A percentile compares a stretch with the other conserved stretches of the same genome.
Conservation (phyloP, 92 coral and sea anemone genomes). For the Porites divaricata region DNA sequence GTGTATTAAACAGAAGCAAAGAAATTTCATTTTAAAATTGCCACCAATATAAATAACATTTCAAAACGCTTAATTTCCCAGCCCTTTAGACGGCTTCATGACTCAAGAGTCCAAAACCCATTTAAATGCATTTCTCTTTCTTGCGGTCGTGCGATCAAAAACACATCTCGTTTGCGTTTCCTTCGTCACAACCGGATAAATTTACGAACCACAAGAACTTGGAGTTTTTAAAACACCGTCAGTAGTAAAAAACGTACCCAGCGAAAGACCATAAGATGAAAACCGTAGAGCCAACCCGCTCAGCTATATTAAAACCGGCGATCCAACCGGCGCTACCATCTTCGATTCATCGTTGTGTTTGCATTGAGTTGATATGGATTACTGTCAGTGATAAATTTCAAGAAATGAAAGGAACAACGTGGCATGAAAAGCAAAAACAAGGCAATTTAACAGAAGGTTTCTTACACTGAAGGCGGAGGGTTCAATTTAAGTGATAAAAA, state of each 20-base stretch:
- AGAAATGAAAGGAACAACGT: slow-evolving; percentile 6
- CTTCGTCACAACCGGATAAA: neutral
- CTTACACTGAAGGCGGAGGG: neutral
- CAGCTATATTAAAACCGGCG: slow-evolving; percentile 2
- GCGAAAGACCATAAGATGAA: neutral
- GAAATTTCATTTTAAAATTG: neutral
- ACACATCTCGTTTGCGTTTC: neutral
- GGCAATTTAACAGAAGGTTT: neutral
- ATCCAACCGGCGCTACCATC: slow-evolving; percentile 23
- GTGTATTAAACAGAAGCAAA: slow-evolving; percentile 6
- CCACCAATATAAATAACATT: neutral
- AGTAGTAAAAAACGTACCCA: neutral
- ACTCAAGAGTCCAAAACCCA: slow-evolving; percentile 12
- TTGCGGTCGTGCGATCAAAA: slow-evolving; percentile 45
- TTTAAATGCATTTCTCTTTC: neutral
- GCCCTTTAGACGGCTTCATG: neutral
- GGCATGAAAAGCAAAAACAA: neutral
- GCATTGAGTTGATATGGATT: slow-evolving; percentile 12
- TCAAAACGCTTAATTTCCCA: neutral
- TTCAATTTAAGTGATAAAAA: neutral
- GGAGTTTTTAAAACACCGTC: neutral
- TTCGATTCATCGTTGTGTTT: slow-evolving; percentile 20
- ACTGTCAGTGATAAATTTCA: slow-evolving; percentile 20
- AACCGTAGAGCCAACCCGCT: slow-evolving; percentile 10
- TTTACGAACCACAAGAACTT: neutral